Evolutionary conservation across 2,797 vertebrate genomes (phyloP), one percentile per base, ranked within the genome.

Genomic region (Pelobates cultripes): DNA sequence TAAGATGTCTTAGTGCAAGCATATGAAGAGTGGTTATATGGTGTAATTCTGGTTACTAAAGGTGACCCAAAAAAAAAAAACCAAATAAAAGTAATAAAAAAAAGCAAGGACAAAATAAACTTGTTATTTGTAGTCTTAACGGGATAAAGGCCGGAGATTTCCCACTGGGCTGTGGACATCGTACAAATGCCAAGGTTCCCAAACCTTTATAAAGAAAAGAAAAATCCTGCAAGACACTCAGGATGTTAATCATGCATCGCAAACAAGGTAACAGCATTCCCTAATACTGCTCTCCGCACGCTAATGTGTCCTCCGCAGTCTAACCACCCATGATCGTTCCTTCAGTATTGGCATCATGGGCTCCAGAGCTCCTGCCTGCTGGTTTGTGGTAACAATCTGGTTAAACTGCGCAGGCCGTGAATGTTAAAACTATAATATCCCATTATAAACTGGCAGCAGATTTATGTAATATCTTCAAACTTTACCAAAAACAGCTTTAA

Each of bases 191-290:
- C 71, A 80, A 82, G 80, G 80, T 82, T 72, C 80, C 80, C 63
- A 77, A 84, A 79, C 92, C 90, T 96, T 96, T 66, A 96, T 96
- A 95, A 96, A 96, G 95, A 95, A 96, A 97, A 95, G 82, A 79
- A 55, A 84, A 92, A 97, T 97, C 95, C 95, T 96, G 95, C 96
- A 95, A 95, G 94, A 97, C 95, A 95, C 96, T 97, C 92, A 94
- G 96, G 96, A 97, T 96, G 95, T 97, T 96, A 96, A 97, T 96
- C 96, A 93, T 94, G 94, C 96, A 96, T 93, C 95, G 94, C 95
- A 95, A 95, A 97, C 87, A 97, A 98, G 97, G 97, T 98, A 98
- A 98, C 95, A 90, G 96, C 97, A 98, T 97, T 97, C 82, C 82
- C 77, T 84, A 80, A 84, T 84, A 79, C 67, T 70, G 72, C 71